Conservation (phyloP, 64 coral and sea anemone genomes). For the Exaiptasia diaphana region DNA sequence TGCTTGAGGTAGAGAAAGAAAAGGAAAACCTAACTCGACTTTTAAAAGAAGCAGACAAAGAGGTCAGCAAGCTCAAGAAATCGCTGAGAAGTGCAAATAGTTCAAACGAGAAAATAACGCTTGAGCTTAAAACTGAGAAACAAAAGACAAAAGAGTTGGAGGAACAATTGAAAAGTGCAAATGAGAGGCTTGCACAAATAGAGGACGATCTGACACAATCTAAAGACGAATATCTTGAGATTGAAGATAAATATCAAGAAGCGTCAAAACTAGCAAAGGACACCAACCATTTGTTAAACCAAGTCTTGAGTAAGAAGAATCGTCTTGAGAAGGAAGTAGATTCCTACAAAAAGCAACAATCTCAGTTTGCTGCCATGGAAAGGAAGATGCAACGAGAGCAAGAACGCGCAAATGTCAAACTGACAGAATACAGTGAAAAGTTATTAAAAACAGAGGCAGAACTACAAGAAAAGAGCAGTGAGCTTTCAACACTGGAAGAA, state of each 20-base stretch:
- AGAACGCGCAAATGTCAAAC: not conserved
- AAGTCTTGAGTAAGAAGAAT: slow-evolving; percentile 51
- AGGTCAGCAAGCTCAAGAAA: slow-evolving; percentile 72
- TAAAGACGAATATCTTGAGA: not conserved
- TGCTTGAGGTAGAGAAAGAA: slow-evolving; percentile 75
- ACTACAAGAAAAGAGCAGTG: not conserved
- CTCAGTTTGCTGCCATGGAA: slow-evolving; percentile 41
- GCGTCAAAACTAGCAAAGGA: not conserved
- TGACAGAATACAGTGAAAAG: slow-evolving; percentile 9
- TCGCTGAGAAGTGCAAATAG: slow-evolving; percentile 61
- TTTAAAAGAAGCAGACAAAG: slow-evolving; percentile 82
- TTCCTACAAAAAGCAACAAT: slow-evolving; percentile 12
- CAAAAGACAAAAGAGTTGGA: slow-evolving; percentile 5
- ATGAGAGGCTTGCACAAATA: slow-evolving; percentile 18
- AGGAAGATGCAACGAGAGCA: slow-evolving; percentile 58
- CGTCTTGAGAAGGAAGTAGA: slow-evolving; percentile 27
- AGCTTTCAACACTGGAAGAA: slow-evolving; percentile 3
- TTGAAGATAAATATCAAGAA: slow-evolving; percentile 29
- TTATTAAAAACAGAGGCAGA: slow-evolving; percentile 29
- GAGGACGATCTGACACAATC: slow-evolving; percentile 12
- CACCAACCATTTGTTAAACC: slow-evolving; percentile 1
- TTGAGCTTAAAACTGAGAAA: slow-evolving; percentile 37
- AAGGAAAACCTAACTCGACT: slow-evolving; percentile 68
- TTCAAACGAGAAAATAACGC: slow-evolving; percentile 58
- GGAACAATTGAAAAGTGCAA: slow-evolving; percentile 1